A percentile compares a stretch with the other conserved stretches of the same genome.
phyloP scores from a whole-genome alignment of 2,888 invertebrate species.

The Acronicta leporina region DNA sequence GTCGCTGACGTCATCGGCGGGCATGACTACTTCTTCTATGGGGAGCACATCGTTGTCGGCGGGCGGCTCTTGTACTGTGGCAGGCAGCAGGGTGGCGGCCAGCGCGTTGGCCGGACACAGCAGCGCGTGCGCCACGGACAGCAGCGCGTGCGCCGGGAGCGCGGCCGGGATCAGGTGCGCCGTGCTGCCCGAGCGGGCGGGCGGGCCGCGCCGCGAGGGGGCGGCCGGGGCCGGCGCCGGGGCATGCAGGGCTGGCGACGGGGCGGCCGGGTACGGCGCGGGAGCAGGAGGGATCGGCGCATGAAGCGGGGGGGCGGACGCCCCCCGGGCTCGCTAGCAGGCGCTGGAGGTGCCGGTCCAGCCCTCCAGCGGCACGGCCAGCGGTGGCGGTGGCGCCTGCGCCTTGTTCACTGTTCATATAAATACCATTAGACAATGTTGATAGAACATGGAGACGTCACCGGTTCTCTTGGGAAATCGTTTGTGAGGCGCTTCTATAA shows the following conservation, averaged over 20 bases:
- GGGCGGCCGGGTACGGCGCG: conserved; percentile 22
- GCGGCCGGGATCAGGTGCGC: conserved; percentile 71
- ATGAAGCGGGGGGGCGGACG: conserved; percentile 62
- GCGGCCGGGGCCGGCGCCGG: conserved; percentile 33
- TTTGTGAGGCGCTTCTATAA: conserved; percentile 21
- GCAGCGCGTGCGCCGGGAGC: conserved; percentile 63
- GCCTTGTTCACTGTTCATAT: conserved; percentile 85
- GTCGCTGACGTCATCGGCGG: conserved; percentile 79
- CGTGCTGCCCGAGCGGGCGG: conserved; percentile 66
- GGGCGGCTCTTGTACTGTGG: conserved; percentile 55
- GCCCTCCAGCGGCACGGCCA: conserved; percentile 86
- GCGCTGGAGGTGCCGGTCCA: conserved; percentile 89
- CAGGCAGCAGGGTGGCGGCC: conserved; percentile 52
- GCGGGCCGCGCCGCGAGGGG: conserved; percentile 38
- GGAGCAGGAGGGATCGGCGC: background rate
- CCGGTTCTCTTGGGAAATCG: conserved; percentile 34
- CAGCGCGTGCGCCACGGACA: conserved; percentile 76
- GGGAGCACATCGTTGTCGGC: conserved; percentile 60
- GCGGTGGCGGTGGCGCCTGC: conserved; percentile 90
- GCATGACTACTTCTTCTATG: conserved; percentile 70
- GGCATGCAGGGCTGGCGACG: conserved; percentile 40
- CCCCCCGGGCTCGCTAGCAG: conserved; percentile 87
- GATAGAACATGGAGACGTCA: conserved; percentile 5
- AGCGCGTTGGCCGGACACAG: conserved; percentile 74
- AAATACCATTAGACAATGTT: conserved; percentile 8